Base-by-base conservation (phyloP, 2,113 vertebrate species). In the Charadrius vociferus region DNA sequence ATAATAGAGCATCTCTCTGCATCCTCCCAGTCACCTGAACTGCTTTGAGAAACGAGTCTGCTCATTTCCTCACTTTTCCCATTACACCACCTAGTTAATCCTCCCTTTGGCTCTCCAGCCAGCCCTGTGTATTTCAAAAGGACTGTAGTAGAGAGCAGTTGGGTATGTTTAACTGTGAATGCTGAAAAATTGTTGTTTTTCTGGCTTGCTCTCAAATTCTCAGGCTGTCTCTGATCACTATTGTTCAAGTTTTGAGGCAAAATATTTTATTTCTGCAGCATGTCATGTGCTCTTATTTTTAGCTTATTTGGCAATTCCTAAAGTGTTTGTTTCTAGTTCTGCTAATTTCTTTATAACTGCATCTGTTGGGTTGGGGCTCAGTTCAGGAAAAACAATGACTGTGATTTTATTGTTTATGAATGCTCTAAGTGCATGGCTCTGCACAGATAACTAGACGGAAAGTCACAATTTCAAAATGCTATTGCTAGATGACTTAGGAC, bases 281-380 rank as follows among this genome's bases (percentile, higher is more conserved):
- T 66, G 66, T 66, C 41, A 90, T 36, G n/a, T 70, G 81, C 18
- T 91, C 22, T 96, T 97, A 95, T 95, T 97, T 97, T 97, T 95
- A 97, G 83, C 49, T 81, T 84, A 27, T 97, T 97, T 91, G 73
- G 73, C 86, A 92, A 61, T 79, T 90, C 43, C 83, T 92, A 7
- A 92, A 96, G 61, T 77, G 78, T 89, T 96, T 96, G 65, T 93
- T 97, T 97, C 89, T 85, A 73, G 86, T 80, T 97, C 78, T 93
- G 55, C 70, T 95, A 56, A 89, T 86, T 90, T 95, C 73, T 90
- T 95, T 85, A 77, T 82, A 85, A 74, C 49, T 72, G 26, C 81
- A 90, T 94, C 86, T 95, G 86, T 85, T 90, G 78, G 29, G 50
- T 5, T 94, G 89, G 78, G 81, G 86, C 73, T 93, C 84, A 73